These are phyloP conservation scores for Passer domesticus DNA, from an alignment of 2,113 vertebrate genomes.

Conservation along the genomic window DNA sequence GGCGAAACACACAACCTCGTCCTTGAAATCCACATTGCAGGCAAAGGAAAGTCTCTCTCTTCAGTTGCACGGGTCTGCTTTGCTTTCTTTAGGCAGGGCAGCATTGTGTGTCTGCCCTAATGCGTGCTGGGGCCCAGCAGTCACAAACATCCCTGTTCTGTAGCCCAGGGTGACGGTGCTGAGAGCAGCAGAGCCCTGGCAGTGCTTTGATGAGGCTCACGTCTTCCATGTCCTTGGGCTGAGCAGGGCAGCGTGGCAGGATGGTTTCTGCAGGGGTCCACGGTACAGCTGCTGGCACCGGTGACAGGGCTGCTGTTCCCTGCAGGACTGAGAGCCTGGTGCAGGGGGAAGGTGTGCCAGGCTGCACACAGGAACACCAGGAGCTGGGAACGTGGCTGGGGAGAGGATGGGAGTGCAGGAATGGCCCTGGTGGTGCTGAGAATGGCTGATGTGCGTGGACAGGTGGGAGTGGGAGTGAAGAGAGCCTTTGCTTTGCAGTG, in stretches of 20 bases:
- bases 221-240: not conserved
- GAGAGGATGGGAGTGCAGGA: not conserved
- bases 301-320: not conserved
- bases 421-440: not conserved
- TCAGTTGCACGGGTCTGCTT: not conserved
- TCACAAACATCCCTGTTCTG: accelerated
- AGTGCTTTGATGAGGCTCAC: not conserved
- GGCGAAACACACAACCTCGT: not conserved
- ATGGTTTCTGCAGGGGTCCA: not conserved
- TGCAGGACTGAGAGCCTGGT: not conserved
- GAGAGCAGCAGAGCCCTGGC: not conserved
- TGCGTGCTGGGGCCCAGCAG: not conserved
- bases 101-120: not conserved
- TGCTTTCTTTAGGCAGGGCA: not conserved
- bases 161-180: not conserved
- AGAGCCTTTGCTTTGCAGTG: not conserved
- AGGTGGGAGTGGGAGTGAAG: not conserved
- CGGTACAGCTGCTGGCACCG: not conserved
- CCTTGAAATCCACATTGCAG: not conserved
- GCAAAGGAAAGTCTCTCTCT: not conserved
- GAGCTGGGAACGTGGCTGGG: accelerated
- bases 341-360: not conserved
- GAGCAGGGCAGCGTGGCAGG: not conserved
- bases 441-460: not conserved
- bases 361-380: not conserved